Evolutionary conservation across 2,888 invertebrate genomes (phyloP).

Genomic region (Synergus umbraculus): DNA sequence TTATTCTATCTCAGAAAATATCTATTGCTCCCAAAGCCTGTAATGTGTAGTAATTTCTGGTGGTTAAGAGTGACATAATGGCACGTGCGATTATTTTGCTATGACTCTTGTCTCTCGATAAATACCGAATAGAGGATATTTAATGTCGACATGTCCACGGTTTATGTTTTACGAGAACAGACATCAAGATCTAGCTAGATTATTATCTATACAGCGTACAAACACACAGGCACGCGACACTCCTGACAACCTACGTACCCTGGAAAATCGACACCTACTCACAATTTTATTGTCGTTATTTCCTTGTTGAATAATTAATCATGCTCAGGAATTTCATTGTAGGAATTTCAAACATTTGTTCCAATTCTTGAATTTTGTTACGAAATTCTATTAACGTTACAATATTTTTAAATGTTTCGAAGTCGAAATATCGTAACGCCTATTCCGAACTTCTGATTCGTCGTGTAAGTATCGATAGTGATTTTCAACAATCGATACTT

Average conservation of each 20-base stretch:
- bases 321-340: background rate
- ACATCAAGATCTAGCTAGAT: conserved; percentile 24
- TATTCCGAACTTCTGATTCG: no score
- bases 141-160: conserved; percentile 11
- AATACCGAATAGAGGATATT: conserved; percentile 22
- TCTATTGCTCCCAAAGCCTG: background rate
- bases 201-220: conserved; percentile 4
- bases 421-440: no score
- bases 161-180: background rate
- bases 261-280: conserved; percentile 35
- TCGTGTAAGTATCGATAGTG: no score
- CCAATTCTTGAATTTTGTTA: conserved; percentile 23
- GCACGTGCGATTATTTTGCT: conserved; percentile 14
- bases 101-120: conserved; percentile 15
- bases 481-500: no score
- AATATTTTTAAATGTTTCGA: background rate
- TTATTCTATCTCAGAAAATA: background rate
- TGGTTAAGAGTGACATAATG: background rate
- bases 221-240: conserved; percentile 31
- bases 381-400: background rate
- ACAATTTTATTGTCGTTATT: conserved; percentile 19
- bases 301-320: conserved; percentile 37
- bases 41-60: background rate
- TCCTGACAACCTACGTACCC: conserved; percentile 36
- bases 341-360: conserved; percentile 13